Evolutionary conservation across 2,113 vertebrate species (phyloP), one percentile per base, ranked within the genome.

Genomic region (Oncorhynchus mykiss): DNA sequence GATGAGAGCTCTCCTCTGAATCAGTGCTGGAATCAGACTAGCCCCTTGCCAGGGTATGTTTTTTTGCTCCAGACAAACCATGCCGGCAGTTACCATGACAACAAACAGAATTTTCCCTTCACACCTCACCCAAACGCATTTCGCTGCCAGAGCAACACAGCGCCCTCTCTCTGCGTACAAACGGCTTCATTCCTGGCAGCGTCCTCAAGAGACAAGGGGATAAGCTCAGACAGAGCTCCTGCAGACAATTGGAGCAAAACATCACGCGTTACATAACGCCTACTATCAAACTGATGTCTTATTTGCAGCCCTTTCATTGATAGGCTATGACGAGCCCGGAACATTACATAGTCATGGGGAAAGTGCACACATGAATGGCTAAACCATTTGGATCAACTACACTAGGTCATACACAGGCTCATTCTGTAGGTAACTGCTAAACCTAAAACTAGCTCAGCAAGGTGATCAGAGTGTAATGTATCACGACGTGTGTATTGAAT

Each of bases 81-180:
- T 90, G 91, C 89, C 87, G 89, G 90, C 89, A 93, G 93, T 94
- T 94, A 89, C 93, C 93, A 94, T 94, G 93, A 93, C 92, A 91
- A 94, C 93, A 91, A 92, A 93, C 88, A 45, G 0, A 93, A 88
- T 88, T 91, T 90, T 89, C 85, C 86, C 83, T 86, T 87, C 86
- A 88, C 85, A 86, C 89, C 89, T 91, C 87, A 86, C 83, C 79
- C 85, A 83, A 89, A 87, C 85, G 90, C 78, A 88, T 89, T 84
- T 87, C 84, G 84, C 84, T 14, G 80, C 75, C 65, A 84, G 80
- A 73, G 69, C 75, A 80, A 86, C 86, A 72, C 71, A 54, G 65
- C 31, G 64, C n/a, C 67, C 75, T 48, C n/a, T 62, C 51, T 14
- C 16, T 54, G 2, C 51, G 5, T 67, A 80, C 83, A 74, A 72